Evolutionary conservation across 2,797 vertebrate species (phyloP), one percentile per base, ranked within the genome.

Genomic region (Falco concolor): DNA sequence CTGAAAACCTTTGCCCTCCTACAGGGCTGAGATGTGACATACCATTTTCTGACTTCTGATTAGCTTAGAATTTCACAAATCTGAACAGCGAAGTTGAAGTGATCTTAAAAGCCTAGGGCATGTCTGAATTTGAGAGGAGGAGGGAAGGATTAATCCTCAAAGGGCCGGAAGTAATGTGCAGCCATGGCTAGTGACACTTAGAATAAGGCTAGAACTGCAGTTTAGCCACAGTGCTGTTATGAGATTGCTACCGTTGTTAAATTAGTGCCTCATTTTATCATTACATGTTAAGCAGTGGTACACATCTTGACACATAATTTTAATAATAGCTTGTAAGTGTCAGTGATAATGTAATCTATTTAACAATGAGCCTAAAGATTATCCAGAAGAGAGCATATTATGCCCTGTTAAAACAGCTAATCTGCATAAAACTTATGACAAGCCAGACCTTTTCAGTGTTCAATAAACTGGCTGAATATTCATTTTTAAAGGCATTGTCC

Each of bases 321-420:
- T 94, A 96, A 96, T 96, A 97, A 97, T 94, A 92, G 96, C 89
- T 97, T 96, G 86, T 90, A 95, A 96, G 94, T 90, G 95, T 95
- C 94, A 95, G 36, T 84, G 80, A 68, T 91, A 91, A 96, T 94
- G 84, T 91, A 80, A 93, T 94, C 84, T 75, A 22, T 92, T 95
- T 91, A 96, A 93, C 80, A 91, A 83, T 63, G 75, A 89, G 72
- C 82, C 91, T 74, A 88, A 92, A 92, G 88, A 97, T 63, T 38
- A 91, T 93, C 74, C 72, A 88, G 88, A 89, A 12, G 59, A 91
- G 81, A 96, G 79, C 79, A 68, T 94, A 90, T 93, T 94, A 92
- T 64, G 87, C 69, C 70, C 88, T 70, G 77, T 70, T 96, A 84
- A 87, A 96, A 84, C 56, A 95, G 93, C 81, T 95, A 89, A 97